These are phyloP conservation scores for Syngnathus rostellatus DNA, from an alignment of 2,797 vertebrate genomes.

Conservation along the genomic window DNA sequence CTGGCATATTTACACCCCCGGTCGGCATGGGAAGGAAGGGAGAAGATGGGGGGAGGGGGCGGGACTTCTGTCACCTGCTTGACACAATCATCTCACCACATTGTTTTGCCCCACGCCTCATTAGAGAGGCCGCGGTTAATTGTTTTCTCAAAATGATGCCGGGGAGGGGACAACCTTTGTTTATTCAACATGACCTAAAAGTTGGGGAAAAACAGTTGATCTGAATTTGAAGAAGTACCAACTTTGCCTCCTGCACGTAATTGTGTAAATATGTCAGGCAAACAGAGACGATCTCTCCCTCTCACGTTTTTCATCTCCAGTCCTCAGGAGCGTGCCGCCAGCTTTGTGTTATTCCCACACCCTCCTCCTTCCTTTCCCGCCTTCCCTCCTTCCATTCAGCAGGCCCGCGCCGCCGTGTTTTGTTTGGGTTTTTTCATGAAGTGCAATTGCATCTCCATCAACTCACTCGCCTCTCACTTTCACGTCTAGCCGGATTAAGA, in stretches of 20 bases:
- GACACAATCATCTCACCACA: constrained; percentile 60
- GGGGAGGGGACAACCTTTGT: background rate
- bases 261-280: constrained; percentile 10
- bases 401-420: background rate
- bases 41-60: constrained; percentile 31
- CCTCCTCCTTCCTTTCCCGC: background rate
- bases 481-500: constrained; percentile 1
- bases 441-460: constrained; percentile 7
- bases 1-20: constrained; percentile 68
- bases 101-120: constrained; percentile 57
- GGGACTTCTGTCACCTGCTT: constrained; percentile 60
- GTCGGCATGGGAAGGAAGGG: constrained; percentile 33
- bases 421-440: constrained; percentile 6
- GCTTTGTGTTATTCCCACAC: background rate
- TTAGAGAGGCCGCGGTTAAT: constrained; percentile 57
- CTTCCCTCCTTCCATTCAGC: background rate
- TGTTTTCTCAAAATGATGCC: constrained; percentile 56
- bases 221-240: background rate
- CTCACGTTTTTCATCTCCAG: background rate
- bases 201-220: background rate
- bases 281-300: background rate
- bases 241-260: constrained; percentile 3
- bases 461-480: background rate
- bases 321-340: background rate
- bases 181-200: background rate